Evolutionary conservation across 1,140 invertebrate genomes (phyloP).

Genomic region (Agraylea sexmaculata): DNA sequence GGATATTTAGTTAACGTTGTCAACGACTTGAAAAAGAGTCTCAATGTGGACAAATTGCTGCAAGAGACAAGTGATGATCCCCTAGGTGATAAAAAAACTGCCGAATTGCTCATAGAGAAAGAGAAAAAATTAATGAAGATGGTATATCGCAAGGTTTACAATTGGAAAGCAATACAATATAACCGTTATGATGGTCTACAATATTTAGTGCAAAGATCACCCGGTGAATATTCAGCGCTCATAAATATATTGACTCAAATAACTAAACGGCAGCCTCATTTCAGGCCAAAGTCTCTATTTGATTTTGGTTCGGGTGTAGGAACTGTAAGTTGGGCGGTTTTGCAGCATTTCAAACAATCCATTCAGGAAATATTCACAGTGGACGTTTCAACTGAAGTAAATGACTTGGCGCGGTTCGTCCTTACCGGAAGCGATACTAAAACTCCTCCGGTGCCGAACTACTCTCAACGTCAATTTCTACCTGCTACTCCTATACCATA

Average conservation of each 20-base stretch:
- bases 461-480: conserved; percentile 71
- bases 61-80: no score
- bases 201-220: conserved; percentile 57
- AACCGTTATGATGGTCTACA: conserved; percentile 46
- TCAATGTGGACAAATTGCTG: no score
- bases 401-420: conserved; percentile 61
- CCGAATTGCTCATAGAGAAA: conserved; percentile 25
- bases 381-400: conserved; percentile 68
- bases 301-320: conserved; percentile 88
- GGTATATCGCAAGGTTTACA: conserved; percentile 43
- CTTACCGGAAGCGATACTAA: conserved; percentile 50
- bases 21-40: no score
- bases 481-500: conserved; percentile 52
- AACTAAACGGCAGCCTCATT: conserved; percentile 46
- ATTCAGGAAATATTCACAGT: conserved; percentile 74
- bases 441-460: conserved; percentile 42
- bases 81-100: conserved; percentile 22
- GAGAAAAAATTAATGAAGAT: conserved; percentile 30
- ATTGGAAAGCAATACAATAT: conserved; percentile 62
- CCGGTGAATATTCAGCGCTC: conserved; percentile 65
- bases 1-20: conserved; percentile 30
- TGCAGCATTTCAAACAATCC: conserved; percentile 52
- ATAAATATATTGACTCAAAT: conserved; percentile 65
- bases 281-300: conserved; percentile 62
- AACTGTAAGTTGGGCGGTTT: conserved; percentile 70